phyloP scores from a whole-genome alignment of 2,888 invertebrate species.

The Pyrocoelia pectoralis region DNA sequence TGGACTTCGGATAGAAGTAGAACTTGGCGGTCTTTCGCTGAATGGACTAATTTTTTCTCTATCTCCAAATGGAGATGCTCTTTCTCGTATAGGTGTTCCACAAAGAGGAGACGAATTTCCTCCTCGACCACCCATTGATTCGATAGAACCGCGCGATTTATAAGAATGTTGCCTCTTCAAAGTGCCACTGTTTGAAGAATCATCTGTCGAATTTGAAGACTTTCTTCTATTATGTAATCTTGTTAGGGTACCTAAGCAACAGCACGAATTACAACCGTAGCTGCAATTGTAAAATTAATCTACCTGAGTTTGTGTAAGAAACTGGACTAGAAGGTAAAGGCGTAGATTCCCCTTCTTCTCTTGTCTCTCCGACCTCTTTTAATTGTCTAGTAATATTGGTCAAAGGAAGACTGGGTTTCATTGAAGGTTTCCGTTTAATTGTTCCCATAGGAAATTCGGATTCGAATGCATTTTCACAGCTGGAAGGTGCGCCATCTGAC shows the following conservation, averaged over 20 bases:
- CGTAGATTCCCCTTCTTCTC: slow-evolving; percentile 63
- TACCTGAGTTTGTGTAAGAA: slow-evolving; percentile 54
- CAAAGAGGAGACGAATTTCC: slow-evolving; percentile 63
- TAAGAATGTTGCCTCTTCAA: slow-evolving; percentile 68
- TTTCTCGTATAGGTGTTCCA: slow-evolving; percentile 62
- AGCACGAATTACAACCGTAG: background rate
- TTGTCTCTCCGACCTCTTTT: slow-evolving; percentile 85
- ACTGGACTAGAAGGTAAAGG: slow-evolving; percentile 50
- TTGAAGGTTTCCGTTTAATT: slow-evolving; percentile 91
- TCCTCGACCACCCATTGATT: slow-evolving; percentile 61
- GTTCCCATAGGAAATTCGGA: slow-evolving; percentile 81
- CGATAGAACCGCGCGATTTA: slow-evolving; percentile 61
- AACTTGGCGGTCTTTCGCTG: slow-evolving; percentile 51
- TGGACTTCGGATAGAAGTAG: slow-evolving; percentile 50
- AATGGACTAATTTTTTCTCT: slow-evolving; percentile 40
- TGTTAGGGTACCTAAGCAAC: slow-evolving; percentile 56
- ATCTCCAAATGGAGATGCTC: slow-evolving; percentile 60
- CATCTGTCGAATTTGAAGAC: slow-evolving; percentile 57
- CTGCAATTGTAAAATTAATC: background rate
- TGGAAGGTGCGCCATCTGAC: slow-evolving; percentile 79
- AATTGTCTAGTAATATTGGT: slow-evolving; percentile 91
- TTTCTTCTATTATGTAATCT: slow-evolving; percentile 64
- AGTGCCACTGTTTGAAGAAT: slow-evolving; percentile 61
- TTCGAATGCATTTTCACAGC: slow-evolving; percentile 76
- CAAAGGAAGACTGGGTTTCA: slow-evolving; percentile 89